Evolutionary conservation across 2,888 invertebrate species (phyloP), one percentile per base, ranked within the genome.

Genomic region (Melipona beecheii): DNA sequence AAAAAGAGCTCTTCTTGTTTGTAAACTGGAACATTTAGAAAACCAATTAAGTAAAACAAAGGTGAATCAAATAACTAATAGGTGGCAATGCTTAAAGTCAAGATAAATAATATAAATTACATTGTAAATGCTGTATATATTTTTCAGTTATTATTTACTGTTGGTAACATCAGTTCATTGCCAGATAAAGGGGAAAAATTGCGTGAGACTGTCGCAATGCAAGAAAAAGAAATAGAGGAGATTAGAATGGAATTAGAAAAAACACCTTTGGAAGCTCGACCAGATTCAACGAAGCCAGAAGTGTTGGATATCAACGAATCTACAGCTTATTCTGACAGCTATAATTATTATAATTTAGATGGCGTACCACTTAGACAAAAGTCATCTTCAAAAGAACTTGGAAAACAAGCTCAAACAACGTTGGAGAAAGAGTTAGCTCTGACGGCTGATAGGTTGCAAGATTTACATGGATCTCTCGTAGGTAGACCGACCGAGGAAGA

Each of bases 371-470:
- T 71, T 21, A 77, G 83, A n/a, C 81, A 88, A 13, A 86, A 75
- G 0, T 52, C 62, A 11, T 54, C 78, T 2, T 43, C 82, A 4
- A 60, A 83, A 5, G 87, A 89, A 36, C 81, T 93, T 4, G 94
- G 94, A 0, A 90, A 90, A 80, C 85, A 87, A 68, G 97, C 97
- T 1, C 94, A 97, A 95, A 95, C 96, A 56, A 97, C 97, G 0
- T 96, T 96, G 88, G 95, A 96, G 91, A 95, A 95, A 2, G 97
- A 97, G 90, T 96, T 97, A 84, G 95, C 95, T 15, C 91, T 97
- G 50, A 98, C 97, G 4, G 94, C 97, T 77, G 97, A 98, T 64
- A 95, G 97, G 6, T 95, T 98, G 4, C 96, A 97, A 86, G 96
- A 96, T 90, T 94, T 98, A 50, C 97, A 98, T 93, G 95, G 95